phyloP scores from a whole-genome alignment of 2,888 invertebrate genomes.

The Tetheella fluctuosa region DNA sequence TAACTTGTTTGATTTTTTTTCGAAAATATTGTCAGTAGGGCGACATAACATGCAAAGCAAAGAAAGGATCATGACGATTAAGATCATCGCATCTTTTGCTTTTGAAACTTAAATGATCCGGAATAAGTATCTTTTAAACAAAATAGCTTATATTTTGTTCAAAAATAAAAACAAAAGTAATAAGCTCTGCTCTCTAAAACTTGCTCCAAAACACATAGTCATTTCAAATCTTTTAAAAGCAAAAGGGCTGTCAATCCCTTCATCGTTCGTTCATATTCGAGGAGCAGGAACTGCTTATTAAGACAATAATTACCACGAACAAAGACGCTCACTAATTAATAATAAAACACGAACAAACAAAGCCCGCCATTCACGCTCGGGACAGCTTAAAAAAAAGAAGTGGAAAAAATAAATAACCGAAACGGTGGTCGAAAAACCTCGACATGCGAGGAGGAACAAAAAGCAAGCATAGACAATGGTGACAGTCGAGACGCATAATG shows the following conservation, averaged over 20 bases:
- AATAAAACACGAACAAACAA: conserved; percentile 84
- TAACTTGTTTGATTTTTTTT: too few species aligned
- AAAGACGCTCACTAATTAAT: conserved; percentile 83
- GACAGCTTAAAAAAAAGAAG: conserved; percentile 72
- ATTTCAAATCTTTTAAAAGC: conserved; percentile 63
- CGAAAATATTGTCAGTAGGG: too few species aligned
- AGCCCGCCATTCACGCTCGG: conserved; percentile 79
- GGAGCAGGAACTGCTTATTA: conserved; percentile 83
- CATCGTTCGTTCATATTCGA: conserved; percentile 69
- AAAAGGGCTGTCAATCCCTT: conserved; percentile 72
- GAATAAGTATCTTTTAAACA: too few species aligned
- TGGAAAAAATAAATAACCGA: conserved; percentile 72
- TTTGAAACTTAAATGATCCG: too few species aligned
- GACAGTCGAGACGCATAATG: conserved; percentile 83
- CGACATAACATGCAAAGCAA: too few species aligned
- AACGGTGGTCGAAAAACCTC: conserved; percentile 83
- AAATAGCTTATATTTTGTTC: too few species aligned
- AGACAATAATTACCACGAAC: conserved; percentile 84
- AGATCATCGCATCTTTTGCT: too few species aligned
- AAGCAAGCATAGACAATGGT: conserved; percentile 83
- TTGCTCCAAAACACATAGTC: conserved; percentile 50
- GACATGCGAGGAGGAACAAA: conserved; percentile 82
- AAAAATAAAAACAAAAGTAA: too few species aligned
- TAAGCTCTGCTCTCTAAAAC: conserved; percentile 44
- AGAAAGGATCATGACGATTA: too few species aligned